Evolutionary conservation across 2,113 vertebrate species (phyloP).

Genomic region (Morone chrysops): DNA sequence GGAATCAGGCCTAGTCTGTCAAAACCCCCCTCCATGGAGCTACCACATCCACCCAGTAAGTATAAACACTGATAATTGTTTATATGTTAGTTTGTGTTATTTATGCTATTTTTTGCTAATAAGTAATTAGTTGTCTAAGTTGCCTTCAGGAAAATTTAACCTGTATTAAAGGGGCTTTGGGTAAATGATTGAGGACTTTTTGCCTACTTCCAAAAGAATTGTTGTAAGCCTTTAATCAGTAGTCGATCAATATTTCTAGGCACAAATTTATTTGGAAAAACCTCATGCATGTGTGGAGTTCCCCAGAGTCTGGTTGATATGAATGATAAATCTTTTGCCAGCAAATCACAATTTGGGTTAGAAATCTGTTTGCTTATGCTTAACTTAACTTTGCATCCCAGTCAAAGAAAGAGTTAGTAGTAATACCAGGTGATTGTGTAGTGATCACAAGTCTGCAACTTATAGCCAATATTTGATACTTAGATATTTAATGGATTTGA

Average conservation of each 20-base stretch:
- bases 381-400: background rate
- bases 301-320: background rate
- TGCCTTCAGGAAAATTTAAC: background rate
- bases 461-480: background rate
- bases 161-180: background rate
- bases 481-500: background rate
- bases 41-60: conserved; percentile 93
- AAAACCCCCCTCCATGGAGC: conserved; percentile 93
- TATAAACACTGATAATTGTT: background rate
- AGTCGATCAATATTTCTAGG: background rate
- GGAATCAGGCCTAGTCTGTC: conserved; percentile 91
- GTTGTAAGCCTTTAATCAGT: background rate
- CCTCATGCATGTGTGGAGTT: background rate
- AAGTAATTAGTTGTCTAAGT: background rate
- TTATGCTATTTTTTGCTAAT: background rate
- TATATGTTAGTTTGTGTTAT: background rate
- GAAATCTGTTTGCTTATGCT: background rate
- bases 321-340: background rate
- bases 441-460: background rate
- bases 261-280: background rate
- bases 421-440: background rate
- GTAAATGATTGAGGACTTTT: background rate
- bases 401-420: background rate
- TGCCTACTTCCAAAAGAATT: background rate
- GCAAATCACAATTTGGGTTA: background rate